phyloP scores from a whole-genome alignment of 2,888 invertebrate genomes.

The Cordylochernes scorpioides region DNA sequence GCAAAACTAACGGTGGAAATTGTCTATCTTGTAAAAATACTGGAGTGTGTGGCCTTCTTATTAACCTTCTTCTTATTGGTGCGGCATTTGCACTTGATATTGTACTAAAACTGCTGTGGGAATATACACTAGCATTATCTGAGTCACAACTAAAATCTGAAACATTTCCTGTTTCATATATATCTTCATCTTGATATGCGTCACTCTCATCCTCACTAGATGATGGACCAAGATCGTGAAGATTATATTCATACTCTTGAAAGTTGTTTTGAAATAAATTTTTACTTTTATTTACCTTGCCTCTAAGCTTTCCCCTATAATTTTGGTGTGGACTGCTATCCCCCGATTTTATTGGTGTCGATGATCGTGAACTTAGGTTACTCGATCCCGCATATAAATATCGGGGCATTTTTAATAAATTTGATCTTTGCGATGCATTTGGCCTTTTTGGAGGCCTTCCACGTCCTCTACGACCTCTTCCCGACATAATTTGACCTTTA shows the following conservation, averaged over 20 bases:
- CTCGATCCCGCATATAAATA: slow-evolving; percentile 12
- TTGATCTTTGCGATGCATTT: slow-evolving; percentile 9
- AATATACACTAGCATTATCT: slow-evolving; percentile 11
- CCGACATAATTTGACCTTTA: slow-evolving; percentile 7
- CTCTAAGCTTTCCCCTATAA: slow-evolving; percentile 10
- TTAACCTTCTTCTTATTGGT: slow-evolving; percentile 16
- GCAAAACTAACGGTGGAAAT: slow-evolving; percentile 39
- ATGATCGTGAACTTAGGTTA: slow-evolving; percentile 9
- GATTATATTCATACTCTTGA: slow-evolving; percentile 9
- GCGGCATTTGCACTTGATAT: slow-evolving; percentile 9
- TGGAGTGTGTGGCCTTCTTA: slow-evolving; percentile 18
- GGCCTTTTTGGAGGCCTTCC: slow-evolving; percentile 12
- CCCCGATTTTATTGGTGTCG: slow-evolving; percentile 6
- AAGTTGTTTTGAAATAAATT: slow-evolving; percentile 9
- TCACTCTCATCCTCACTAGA: slow-evolving; percentile 12
- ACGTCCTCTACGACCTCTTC: slow-evolving; percentile 11
- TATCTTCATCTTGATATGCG: slow-evolving; percentile 10
- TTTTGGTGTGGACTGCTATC: slow-evolving; percentile 10
- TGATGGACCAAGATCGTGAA: slow-evolving; percentile 8
- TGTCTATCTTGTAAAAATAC: slow-evolving; percentile 32
- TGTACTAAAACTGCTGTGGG: slow-evolving; percentile 12
- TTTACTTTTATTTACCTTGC: slow-evolving; percentile 6
- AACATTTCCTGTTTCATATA: slow-evolving; percentile 9
- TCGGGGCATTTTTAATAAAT: slow-evolving; percentile 12
- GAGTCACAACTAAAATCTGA: slow-evolving; percentile 12